Base-by-base conservation (phyloP, 2,113 vertebrate genomes). In the Neodontobutis hainanensis region DNA sequence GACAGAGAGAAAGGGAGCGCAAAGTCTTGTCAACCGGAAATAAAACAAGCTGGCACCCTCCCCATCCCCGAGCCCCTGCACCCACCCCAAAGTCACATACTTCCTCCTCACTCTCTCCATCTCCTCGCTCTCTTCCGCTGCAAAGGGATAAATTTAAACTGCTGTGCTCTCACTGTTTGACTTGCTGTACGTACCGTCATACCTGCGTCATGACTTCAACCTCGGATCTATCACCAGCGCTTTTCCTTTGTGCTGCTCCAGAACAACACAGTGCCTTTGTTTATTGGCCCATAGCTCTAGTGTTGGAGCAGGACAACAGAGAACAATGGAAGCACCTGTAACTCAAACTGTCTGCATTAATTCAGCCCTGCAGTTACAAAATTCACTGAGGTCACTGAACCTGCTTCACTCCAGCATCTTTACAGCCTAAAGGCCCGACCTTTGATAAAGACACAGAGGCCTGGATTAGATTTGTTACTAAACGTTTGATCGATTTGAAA, bases 31-130 rank as follows among this genome's bases (percentile, higher is more conserved):
- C 87, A 90, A 92, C 85, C 87, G 90, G 90, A 93, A 91, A 91
- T 92, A 92, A 92, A 93, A 90, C 87, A 91, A 91, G 87, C 87
- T 92, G 92, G 87, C 91, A 93, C 88, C 85, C 84, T 87, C 88
- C 88, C 85, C 86, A 85, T 89, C 90, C 87, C 87, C 79, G 70
- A 89, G 88, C 83, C 84, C 83, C 82, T 77, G 64, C 84, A 84
- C 88, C 85, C 85, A 85, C 82, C 84, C 85, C 86, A 90, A 88
- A 89, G 87, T 90, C 89, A 90, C 86, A 90, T 76, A 87, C 86
- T 85, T 86, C 86, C 84, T 87, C 87, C 75, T 87, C 83, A 78
- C 83, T 85, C 88, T 73, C 86, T 82, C 83, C 74, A 80, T 84
- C 81, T 80, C 84, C 87, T 75, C 62, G 76, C 81, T 84, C 71